A percentile compares a stretch with the other conserved stretches of the same genome.
Evolutionary conservation across 2,888 invertebrate genomes (phyloP).

Genomic region (Petrolisthes manimaculis): DNA sequence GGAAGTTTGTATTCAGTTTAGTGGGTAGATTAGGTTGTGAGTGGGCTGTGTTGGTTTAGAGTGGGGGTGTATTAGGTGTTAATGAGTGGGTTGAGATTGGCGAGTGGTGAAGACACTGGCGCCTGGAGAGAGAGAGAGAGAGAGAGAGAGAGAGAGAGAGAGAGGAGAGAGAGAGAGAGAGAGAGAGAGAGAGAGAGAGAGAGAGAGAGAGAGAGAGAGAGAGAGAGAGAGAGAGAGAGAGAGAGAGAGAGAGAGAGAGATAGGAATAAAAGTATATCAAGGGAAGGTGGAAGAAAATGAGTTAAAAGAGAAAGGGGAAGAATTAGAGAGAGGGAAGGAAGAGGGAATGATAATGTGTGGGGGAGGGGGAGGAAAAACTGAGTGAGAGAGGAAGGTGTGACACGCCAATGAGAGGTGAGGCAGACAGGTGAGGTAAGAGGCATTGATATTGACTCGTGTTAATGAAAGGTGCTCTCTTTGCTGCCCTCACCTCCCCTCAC

Average conservation of each 20-base stretch:
- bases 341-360: no score
- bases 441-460: neutral
- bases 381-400: neutral
- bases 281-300: neutral
- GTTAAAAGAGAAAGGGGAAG: neutral
- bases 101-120: no score
- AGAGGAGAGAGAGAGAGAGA: constrained; percentile 13
- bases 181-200: neutral
- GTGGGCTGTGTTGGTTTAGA: no score
- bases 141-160: neutral
- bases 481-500: neutral
- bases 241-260: constrained; percentile 40
- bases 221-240: constrained; percentile 38
- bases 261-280: neutral
- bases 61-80: no score
- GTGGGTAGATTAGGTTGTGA: no score
- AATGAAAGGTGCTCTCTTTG: neutral
- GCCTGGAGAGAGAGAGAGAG: no score
- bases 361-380: neutral
- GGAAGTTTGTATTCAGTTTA: no score
- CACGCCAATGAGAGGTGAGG: neutral
- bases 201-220: constrained; percentile 20
- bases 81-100: no score
- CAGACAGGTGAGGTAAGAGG: neutral
- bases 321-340: constrained; percentile 1